Evolutionary conservation across 2,113 vertebrate species (phyloP), one percentile per base, ranked within the genome.

Genomic region (Bufo gargarizans): DNA sequence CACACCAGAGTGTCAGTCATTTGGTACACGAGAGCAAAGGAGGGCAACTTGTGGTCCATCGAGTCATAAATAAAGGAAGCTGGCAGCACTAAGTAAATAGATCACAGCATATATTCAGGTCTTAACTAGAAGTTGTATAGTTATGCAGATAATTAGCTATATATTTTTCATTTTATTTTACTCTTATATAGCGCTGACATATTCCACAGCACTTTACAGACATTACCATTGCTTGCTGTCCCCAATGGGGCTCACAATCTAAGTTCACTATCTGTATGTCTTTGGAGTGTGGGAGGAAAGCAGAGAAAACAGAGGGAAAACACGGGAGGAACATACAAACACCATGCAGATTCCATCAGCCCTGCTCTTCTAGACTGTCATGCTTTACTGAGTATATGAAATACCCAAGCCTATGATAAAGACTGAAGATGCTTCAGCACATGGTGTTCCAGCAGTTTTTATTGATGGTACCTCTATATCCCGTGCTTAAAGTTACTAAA

Each of bases 1-100:
- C 59, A 80, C 76, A 56, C 56, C 71, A 77, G 53, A 86, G 76
- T 86, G 85, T 79, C 77, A 86, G n/a, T 69, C 85, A 79, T 86
- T 86, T 86, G 85, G 84, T 55, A 50, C 61, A 67, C 76, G 67
- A 55, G 45, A 78, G 85, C 63, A 86, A 74, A 22, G 53, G 83
- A 55, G 67, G 69, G 8, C 17, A 72, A 63, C 65, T 71, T 72
- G 22, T 71, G 50, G 67, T 58, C 58, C 14, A 84, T 7, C 10
- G 13, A 69, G 61, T 69, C 81, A 67, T 69, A 83, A 83, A 61
- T 59, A 81, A 61, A 61, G 33, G 56, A 81, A 59, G 78, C 59
- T 58, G 6, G 12, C 47, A 19, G 78, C 33, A 61, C 56, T 10
- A 82, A 61, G 58, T 11, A 47, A 61, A 82, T 80, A 33, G 14